These are phyloP conservation scores for Sitodiplosis mosellana DNA, from an alignment of 1,140 invertebrate genomes.

Conservation along the genomic window DNA sequence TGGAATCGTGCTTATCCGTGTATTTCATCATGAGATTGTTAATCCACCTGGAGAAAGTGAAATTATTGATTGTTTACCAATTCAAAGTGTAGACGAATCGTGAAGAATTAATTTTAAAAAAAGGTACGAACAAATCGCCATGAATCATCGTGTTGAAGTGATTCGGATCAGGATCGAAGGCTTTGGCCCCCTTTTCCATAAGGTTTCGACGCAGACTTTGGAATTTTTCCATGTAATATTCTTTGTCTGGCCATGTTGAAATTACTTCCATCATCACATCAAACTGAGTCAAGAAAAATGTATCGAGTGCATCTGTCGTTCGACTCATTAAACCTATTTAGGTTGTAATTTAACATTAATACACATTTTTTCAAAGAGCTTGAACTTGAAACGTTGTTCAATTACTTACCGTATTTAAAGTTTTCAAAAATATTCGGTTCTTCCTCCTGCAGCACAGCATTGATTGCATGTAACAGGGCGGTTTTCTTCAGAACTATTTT, in stretches of 20 bases:
- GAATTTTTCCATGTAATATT: conserved; percentile 15
- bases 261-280: conserved; percentile 8
- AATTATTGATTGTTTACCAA: no score
- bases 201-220: conserved; percentile 10
- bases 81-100: no score
- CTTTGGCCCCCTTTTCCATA: conserved; percentile 17
- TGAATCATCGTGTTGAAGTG: conserved; percentile 40
- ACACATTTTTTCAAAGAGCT: not conserved
- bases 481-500: conserved; percentile 31
- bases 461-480: conserved; percentile 30
- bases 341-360: no score
- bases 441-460: not conserved
- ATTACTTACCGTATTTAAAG: not conserved
- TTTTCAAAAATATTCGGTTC: not conserved
- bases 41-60: conserved; percentile 27
- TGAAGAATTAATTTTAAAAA: no score
- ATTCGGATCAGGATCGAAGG: conserved; percentile 20
- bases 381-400: not conserved
- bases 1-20: not conserved
- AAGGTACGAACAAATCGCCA: conserved; percentile 31
- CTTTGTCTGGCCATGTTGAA: conserved; percentile 11
- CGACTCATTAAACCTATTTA: conserved; percentile 19
- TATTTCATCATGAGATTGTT: conserved; percentile 45
- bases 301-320: conserved; percentile 16
- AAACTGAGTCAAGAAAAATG: conserved; percentile 13